Base-by-base conservation (phyloP, 2,113 vertebrate genomes). In the Hipposideros armiger region DNA sequence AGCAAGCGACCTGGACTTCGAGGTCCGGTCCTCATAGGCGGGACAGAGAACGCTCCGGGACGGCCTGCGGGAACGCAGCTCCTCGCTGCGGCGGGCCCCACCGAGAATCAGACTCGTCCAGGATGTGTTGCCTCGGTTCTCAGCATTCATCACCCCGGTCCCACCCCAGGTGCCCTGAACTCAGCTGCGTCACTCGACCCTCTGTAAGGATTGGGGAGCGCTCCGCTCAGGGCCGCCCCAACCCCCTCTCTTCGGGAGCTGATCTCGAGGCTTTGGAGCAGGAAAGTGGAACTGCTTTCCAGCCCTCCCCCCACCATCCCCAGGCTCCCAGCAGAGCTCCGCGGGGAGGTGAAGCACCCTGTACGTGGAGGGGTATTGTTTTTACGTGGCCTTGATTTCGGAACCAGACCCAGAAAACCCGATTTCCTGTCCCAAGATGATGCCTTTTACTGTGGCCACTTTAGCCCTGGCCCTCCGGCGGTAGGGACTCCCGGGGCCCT, bases 171-270 rank as follows among this genome's bases (percentile, higher is more conserved):
- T 3, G 7, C 9, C 7, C 4, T 3, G 19, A 58, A 85, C 70
- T 45, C 24, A 4, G 5, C 22, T 0, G 1, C 10, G 45, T 28
- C 8, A 5, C 69, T 7, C 0, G 13, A 11, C 8, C 13, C 1
- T 3, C 50, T 11, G 1, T 4, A 2, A 67, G 50, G 45, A 66
- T 42, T 24, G 20, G 28, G 30, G 11, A 85, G 52, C 22, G 4
- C 17, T n/a, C 13, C 11, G 2, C 26, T 42, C 47, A 7, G 32
- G 14, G 58, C 52, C 30, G 0, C 77, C 47, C n/a, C 45, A 52
- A 50, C 20, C 50, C 30, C 9, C 10, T 16, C 66, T 42, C 11
- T 77, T 64, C 9, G 4, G 28, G n/a, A 76, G n/a, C 56, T 28
- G 72, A 36, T 60, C 69, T 32, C 6, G 1, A 30, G 20, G 58